Conservation (phyloP, 92 coral and sea anemone genomes). For the Zoanthus gigantus region DNA sequence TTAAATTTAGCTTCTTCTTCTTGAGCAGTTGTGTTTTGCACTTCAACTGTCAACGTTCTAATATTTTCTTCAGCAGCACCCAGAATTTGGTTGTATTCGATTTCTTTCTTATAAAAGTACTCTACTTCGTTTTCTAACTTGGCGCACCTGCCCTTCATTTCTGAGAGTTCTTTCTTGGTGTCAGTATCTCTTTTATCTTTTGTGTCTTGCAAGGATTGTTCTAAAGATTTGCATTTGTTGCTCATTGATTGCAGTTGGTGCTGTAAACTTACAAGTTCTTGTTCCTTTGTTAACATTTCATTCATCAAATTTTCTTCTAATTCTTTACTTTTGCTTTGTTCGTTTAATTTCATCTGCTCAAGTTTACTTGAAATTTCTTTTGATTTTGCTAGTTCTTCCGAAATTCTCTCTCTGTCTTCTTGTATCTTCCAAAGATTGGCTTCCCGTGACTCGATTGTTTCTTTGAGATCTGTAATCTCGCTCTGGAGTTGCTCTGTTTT, state of each 20-base stretch:
- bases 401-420: constrained; percentile 52
- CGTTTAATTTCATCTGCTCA: constrained; percentile 37
- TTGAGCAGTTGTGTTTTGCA: constrained; percentile 57
- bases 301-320: constrained; percentile 65
- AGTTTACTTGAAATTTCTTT: constrained; percentile 25
- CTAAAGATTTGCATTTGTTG: constrained; percentile 47
- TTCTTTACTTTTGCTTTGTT: constrained; percentile 46
- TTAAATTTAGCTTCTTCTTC: constrained; percentile 58
- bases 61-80: constrained; percentile 68
- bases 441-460: constrained; percentile 35
- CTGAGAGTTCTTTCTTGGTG: constrained; percentile 50
- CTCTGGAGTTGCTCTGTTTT: constrained; percentile 55
- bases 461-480: constrained; percentile 36
- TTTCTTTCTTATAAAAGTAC: constrained; percentile 45
- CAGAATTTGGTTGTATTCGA: constrained; percentile 31
- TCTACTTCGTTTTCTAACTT: constrained; percentile 50
- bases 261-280: constrained; percentile 69
- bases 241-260: constrained; percentile 61
- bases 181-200: constrained; percentile 41
- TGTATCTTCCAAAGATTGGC: constrained; percentile 34
- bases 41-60: constrained; percentile 52
- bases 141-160: constrained; percentile 55
- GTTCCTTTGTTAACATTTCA: constrained; percentile 71
- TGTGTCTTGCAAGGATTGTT: constrained; percentile 6
- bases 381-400: constrained; percentile 41